A percentile compares a stretch with the other conserved stretches of the same genome.
Evolutionary conservation across 2,113 vertebrate genomes (phyloP).

Genomic region (Semicossyphus pulcher): DNA sequence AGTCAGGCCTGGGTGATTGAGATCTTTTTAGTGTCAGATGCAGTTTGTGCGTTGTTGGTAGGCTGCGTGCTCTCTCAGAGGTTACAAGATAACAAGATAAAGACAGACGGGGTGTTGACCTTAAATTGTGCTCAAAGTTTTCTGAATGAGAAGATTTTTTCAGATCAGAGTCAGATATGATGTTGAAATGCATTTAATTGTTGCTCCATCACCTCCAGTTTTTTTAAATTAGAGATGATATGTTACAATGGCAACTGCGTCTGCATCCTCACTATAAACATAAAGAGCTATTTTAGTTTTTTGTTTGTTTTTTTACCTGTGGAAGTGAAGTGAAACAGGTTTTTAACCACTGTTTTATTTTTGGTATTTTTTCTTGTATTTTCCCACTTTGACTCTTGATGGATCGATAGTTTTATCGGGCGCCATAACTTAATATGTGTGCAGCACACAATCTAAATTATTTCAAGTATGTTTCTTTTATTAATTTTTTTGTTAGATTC

Average conservation of each 20-base stretch:
- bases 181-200: constrained; percentile 18
- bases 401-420: too few species aligned
- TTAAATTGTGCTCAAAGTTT: neutral
- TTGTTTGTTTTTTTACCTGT: too few species aligned
- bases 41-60: constrained; percentile 63
- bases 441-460: too few species aligned
- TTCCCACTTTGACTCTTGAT: too few species aligned
- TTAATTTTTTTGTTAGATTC: too few species aligned
- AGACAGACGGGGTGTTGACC: constrained; percentile 31
- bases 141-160: constrained; percentile 16
- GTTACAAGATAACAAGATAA: constrained; percentile 43
- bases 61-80: constrained; percentile 60
- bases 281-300: too few species aligned
- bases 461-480: too few species aligned
- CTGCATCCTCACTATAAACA: too few species aligned
- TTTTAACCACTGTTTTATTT: too few species aligned
- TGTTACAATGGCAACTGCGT: neutral
- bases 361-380: too few species aligned
- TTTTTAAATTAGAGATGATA: neutral
- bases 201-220: neutral
- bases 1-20: constrained; percentile 56
- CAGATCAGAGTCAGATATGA: neutral
- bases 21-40: constrained; percentile 53
- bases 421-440: too few species aligned
- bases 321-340: too few species aligned